These are phyloP conservation scores for Phodopus roborovskii DNA, from an alignment of 2,113 vertebrate genomes.

Conservation along the genomic window DNA sequence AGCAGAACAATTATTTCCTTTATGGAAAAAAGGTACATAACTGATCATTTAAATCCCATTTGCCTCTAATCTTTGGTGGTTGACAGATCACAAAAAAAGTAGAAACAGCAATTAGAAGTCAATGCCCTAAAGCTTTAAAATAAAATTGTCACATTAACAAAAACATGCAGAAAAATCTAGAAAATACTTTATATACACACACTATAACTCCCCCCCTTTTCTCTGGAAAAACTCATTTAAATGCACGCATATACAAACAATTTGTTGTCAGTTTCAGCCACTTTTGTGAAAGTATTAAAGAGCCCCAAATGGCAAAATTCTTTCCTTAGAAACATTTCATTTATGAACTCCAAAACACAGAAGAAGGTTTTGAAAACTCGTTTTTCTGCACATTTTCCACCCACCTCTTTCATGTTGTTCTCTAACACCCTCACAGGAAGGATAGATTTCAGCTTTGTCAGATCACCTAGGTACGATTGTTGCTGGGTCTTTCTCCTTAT, in stretches of 20 bases:
- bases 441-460: conserved; percentile 69
- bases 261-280: not conserved
- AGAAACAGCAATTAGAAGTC: not conserved
- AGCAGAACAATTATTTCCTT: not conserved
- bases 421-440: conserved; percentile 54
- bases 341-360: conserved; percentile 19
- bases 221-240: conserved; percentile 32
- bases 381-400: not conserved
- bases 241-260: not conserved
- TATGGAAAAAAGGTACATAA: not conserved
- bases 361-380: conserved; percentile 25
- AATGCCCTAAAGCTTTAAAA: not conserved
- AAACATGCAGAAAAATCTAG: not conserved
- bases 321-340: conserved; percentile 6
- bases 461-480: conserved; percentile 12
- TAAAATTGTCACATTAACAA: not conserved
- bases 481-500: conserved; percentile 49
- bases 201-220: conserved; percentile 14
- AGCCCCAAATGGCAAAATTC: not conserved
- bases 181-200: not conserved
- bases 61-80: not conserved
- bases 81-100: not conserved
- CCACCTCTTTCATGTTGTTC: not conserved
- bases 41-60: conserved; percentile 7
- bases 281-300: conserved; percentile 21